Percentiles rank a stretch among this genome's conserved stretches.
Evolutionary conservation across 2,113 vertebrate genomes (phyloP).

Genomic region (Labeo catla): DNA sequence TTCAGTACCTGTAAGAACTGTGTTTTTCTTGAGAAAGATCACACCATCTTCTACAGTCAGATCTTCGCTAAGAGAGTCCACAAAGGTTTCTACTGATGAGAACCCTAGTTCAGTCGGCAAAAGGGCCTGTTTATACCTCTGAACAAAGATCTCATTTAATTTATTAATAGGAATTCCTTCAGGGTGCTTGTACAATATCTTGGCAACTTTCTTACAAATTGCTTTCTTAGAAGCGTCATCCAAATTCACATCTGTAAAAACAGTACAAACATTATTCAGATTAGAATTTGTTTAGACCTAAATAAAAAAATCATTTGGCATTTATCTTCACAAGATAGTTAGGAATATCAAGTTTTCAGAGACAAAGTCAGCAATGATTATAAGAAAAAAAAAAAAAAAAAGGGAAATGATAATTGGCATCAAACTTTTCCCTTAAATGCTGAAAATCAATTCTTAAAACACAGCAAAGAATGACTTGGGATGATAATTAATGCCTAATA

Average conservation of each 20-base stretch:
- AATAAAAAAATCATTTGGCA: neutral
- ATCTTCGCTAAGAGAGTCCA: constrained; percentile 22
- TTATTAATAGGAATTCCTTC: constrained; percentile 24
- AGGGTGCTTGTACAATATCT: neutral
- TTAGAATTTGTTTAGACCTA: neutral
- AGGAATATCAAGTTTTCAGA: neutral
- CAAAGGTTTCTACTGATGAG: constrained; percentile 1
- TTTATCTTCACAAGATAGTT: neutral
- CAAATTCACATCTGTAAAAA: constrained; percentile 38
- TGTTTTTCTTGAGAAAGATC: constrained; percentile 5
- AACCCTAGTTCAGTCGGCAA: neutral
- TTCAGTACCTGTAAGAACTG: constrained; percentile 3
- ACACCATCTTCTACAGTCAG: constrained; percentile 16
- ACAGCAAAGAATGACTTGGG: neutral
- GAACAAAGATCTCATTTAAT: constrained; percentile 10
- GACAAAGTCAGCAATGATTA: neutral
- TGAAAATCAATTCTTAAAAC: neutral
- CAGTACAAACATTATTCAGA: neutral
- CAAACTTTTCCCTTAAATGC: neutral
- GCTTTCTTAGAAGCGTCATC: neutral
- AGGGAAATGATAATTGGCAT: neutral
- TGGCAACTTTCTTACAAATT: constrained; percentile 13
- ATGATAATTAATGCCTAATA: neutral
- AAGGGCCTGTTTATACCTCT: neutral
- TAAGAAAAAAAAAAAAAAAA: neutral